A percentile compares a stretch with the other conserved stretches of the same genome.
These are phyloP conservation scores for Neotoma lepida DNA, from an alignment of 2,113 vertebrate species.

Conservation along the genomic window DNA sequence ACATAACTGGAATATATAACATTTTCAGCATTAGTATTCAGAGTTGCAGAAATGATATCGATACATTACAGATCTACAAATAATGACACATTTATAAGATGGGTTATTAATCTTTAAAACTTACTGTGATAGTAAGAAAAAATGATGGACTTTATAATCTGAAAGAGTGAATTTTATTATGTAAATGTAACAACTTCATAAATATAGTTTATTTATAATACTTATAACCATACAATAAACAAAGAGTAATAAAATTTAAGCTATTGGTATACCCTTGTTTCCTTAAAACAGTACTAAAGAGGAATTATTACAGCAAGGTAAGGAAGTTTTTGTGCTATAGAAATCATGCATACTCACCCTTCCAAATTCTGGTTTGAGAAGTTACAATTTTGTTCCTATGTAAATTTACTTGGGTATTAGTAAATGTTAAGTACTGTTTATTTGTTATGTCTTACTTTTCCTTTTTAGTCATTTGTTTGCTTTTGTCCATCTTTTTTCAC, in stretches of 20 bases:
- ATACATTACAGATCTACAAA: background rate
- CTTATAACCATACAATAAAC: background rate
- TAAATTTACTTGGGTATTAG: background rate
- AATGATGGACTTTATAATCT: background rate
- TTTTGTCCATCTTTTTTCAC: background rate
- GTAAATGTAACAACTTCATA: background rate
- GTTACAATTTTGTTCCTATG: background rate
- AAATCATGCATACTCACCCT: background rate
- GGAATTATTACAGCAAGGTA: background rate
- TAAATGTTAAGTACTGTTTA: background rate
- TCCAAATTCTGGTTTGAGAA: background rate
- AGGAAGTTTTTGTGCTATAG: background rate
- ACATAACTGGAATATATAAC: background rate
- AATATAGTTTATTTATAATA: background rate
- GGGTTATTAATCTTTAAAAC: background rate
- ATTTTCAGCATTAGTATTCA: background rate
- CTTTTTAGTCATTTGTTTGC: background rate
- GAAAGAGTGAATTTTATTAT: background rate
- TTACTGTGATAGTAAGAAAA: background rate
- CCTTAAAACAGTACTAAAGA: background rate
- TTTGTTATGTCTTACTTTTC: background rate
- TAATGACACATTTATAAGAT: background rate
- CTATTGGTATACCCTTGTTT: background rate
- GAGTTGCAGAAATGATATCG: background rate
- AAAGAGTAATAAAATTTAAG: background rate